Conservation (phyloP, 2,113 vertebrate genomes). For the Peromyscus polionotus region DNA sequence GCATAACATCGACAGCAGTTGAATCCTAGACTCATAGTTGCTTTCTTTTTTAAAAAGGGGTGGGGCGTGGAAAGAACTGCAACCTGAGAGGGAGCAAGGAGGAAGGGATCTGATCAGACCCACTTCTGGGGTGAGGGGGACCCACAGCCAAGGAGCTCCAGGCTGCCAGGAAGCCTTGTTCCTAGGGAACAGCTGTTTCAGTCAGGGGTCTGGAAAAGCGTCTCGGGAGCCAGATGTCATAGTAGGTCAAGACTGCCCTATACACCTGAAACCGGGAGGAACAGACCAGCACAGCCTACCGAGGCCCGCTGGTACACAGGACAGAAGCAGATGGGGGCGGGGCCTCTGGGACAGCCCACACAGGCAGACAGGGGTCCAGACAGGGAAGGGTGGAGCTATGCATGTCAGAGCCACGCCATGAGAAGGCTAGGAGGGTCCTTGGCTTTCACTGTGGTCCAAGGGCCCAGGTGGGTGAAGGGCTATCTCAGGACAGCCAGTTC, state of each 20-base stretch:
- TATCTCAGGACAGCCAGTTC: neutral
- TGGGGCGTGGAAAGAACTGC: neutral
- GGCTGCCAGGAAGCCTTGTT: too few relatives aligned
- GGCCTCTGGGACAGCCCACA: neutral
- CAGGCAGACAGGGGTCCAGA: neutral
- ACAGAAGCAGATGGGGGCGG: neutral
- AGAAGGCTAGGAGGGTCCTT: neutral
- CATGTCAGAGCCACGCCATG: neutral
- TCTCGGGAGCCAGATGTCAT: too few relatives aligned
- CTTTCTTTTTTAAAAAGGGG: neutral
- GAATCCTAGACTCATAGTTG: too few relatives aligned
- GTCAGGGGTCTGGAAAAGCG: neutral
- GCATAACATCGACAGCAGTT: neutral
- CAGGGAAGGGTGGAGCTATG: neutral
- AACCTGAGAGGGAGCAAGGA: neutral
- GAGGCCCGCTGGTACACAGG: neutral
- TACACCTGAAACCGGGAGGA: neutral
- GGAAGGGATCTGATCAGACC: neutral
- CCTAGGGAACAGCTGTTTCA: neutral
- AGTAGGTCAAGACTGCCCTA: neutral
- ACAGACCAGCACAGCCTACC: neutral
- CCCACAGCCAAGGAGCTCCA: neutral
- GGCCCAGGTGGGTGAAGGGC: accelerated
- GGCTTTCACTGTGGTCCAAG: neutral
- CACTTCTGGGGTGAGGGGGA: neutral